Evolutionary conservation across 2,113 vertebrate genomes (phyloP), one percentile per base, ranked within the genome.

Genomic region (Paedocypris sp.): DNA sequence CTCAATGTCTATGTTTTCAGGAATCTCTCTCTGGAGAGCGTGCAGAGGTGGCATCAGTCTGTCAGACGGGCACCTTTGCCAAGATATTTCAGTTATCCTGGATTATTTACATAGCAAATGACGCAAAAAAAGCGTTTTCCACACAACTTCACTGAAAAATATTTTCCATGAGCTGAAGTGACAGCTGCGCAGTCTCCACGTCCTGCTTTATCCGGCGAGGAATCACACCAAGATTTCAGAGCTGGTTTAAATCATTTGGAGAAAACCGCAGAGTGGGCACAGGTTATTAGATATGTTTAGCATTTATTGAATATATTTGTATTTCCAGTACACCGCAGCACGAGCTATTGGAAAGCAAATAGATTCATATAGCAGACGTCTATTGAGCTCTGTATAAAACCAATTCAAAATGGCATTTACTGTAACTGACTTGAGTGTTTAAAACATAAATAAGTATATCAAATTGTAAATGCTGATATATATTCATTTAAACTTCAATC

Each of bases 401-500:
- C 41, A 33, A 46, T 54, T n/a, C 5, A 20, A 18, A 62, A 53
- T 25, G 31, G 12, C 36, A 63, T 51, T 50, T 35, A 19, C 41
- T 57, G 52, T 46, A 48, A 68, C 52, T 64, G 69, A 16, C 47
- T 23, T 29, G 53, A 62, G 62, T 42, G 47, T 63, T 67, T 50
- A n/a, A 67, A 72, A 74, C 73, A 83, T 81, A 81, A 83, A 82
- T 76, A 80, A 69, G 66, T 15, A 13, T 63, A 67, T 51, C 45
- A 31, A 46, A 49, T 60, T 67, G 73, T 56, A 68, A 29, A 31
- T 49, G 62, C 18, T 63, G 65, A 72, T 68, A 68, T 52, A 58
- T 59, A 31, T 46, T 36, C 48, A 56, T 64, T 18, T 38, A 5
- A 12, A 33, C 38, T 26, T 58, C 48, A n/a, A n/a, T n/a, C n/a